Evolutionary conservation across 2,113 vertebrate genomes (phyloP), one percentile per base, ranked within the genome.

Genomic region (Gobiocypris rarus): DNA sequence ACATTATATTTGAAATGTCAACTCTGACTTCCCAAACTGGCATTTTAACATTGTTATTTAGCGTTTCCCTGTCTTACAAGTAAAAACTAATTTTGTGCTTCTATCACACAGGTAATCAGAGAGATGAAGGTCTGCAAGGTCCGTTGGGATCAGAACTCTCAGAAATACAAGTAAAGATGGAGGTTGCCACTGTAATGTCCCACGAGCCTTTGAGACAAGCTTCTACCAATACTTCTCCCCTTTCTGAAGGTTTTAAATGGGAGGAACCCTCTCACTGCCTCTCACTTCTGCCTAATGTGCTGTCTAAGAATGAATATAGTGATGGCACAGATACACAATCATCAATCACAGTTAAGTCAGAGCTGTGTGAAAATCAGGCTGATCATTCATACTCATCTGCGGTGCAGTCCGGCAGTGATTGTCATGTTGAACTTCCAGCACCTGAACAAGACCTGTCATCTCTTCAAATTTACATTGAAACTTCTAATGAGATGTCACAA

Each of bases 111-210:
- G 63, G 45, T 43, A 6, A 34, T 41, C 48, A 28, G 19, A 17
- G 5, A 17, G 54, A 31, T 19, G 67, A 6, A n/a, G 26, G 79
- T 75, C 75, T 41, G 50, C 24, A 75, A 24, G 48, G 11, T 9
- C n/a, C 54, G 9, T 13, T 81, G 48, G 59, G 34, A 28, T 67
- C 75, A 9, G 82, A 86, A 15, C 9, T 58, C n/a, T 84, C 85
- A 7, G 67, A 83, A 11, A 75, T 81, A 0, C 76, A 67, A 58
- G 85, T 86, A 41, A 86, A 86, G 70, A 59, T 86, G 76, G 82
- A 86, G 85, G 38, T 84, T 31, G 83, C 82, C n/a, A 31, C 85
- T 15, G 31, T 79, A 52, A 52, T 73, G 65, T 31, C 61, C 24
- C 54, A 48, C 45, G 59, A 81, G 15, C 84, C 73, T 61, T 31